These are phyloP conservation scores for Arge pagana DNA, from an alignment of 2,888 invertebrate genomes.

Conservation along the genomic window DNA sequence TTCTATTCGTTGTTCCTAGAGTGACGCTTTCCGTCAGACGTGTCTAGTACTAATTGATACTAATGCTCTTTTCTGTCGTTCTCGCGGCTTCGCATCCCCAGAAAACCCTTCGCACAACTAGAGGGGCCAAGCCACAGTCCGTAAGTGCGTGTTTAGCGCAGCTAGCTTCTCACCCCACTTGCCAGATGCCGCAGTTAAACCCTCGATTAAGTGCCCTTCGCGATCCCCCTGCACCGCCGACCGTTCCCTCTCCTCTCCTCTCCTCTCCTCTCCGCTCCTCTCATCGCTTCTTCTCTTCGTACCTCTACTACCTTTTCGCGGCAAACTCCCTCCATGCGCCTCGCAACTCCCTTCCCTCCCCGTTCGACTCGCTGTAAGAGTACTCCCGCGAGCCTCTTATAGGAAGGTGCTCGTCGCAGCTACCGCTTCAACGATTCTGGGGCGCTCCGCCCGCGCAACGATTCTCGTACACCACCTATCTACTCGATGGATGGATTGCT, in stretches of 20 bases:
- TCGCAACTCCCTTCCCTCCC: neutral
- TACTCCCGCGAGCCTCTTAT: constrained; percentile 3
- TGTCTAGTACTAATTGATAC: constrained; percentile 27
- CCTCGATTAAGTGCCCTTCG: constrained; percentile 27
- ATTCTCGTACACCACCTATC: too few species aligned
- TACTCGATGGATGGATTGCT: constrained; percentile 16
- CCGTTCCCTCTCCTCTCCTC: constrained; percentile 10
- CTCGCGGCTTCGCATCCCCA: constrained; percentile 2
- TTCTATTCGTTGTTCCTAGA: constrained; percentile 6
- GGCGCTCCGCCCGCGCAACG: neutral
- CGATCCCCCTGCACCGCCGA: too few species aligned
- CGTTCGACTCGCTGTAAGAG: constrained; percentile 2
- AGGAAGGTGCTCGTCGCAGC: neutral
- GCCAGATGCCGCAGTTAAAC: constrained; percentile 27
- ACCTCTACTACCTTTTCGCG: neutral
- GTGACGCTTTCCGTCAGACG: constrained; percentile 17
- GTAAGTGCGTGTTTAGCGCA: constrained; percentile 27
- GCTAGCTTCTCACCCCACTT: constrained; percentile 18
- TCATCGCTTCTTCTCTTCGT: neutral
- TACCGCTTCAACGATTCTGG: neutral
- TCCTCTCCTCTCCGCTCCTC: neutral
- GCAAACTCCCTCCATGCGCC: constrained; percentile 5
- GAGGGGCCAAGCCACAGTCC: constrained; percentile 23
- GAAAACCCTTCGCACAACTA: too few species aligned
- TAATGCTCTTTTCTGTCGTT: constrained; percentile 18